Evolutionary conservation across 2,888 invertebrate genomes (phyloP).

Genomic region (Nephrotoma flavescens): DNA sequence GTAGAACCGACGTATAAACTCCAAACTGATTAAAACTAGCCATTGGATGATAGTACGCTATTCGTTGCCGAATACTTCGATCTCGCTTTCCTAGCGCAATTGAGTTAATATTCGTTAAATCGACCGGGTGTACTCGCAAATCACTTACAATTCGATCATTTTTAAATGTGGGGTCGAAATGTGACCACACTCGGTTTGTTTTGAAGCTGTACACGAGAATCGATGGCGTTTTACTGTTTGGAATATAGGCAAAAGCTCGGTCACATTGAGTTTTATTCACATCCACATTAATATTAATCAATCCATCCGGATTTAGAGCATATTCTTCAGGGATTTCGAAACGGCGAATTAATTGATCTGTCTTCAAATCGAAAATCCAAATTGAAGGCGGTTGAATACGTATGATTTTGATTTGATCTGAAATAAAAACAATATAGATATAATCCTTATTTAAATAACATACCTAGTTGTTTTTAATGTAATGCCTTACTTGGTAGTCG

Average conservation of each 20-base stretch:
- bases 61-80: constrained; percentile 38
- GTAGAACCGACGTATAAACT: background rate
- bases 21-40: background rate
- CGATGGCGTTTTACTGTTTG: constrained; percentile 22
- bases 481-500: background rate
- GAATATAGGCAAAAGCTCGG: constrained; percentile 54
- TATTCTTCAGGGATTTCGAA: constrained; percentile 33
- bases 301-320: constrained; percentile 21
- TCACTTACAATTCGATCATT: background rate
- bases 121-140: background rate
- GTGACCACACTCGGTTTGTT: background rate
- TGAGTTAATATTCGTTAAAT: background rate
- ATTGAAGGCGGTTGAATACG: constrained; percentile 43
- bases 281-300: constrained; percentile 57
- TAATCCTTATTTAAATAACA: background rate
- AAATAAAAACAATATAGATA: background rate
- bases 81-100: constrained; percentile 37
- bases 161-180: background rate
- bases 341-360: constrained; percentile 41
- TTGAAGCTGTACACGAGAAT: background rate
- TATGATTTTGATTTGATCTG: background rate
- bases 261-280: constrained; percentile 39
- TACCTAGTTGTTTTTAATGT: background rate
- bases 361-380: constrained; percentile 49
- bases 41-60: constrained; percentile 64